Evolutionary conservation across 2,888 invertebrate genomes (phyloP), one percentile per base, ranked within the genome.

Genomic region (Agrochola lota): DNA sequence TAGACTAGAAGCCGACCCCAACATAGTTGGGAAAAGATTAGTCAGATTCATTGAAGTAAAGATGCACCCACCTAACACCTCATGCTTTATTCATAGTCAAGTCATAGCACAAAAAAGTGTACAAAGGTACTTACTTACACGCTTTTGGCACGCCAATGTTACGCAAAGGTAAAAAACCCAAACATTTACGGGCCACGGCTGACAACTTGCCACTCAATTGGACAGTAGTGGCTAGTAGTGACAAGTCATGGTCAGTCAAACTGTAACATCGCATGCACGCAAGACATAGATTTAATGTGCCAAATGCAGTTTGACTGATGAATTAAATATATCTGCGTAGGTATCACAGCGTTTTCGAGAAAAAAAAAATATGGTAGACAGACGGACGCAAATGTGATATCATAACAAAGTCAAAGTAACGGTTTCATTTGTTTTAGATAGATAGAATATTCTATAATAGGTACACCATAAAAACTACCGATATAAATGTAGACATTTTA

Each of bases 121-220:
- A 63, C n/a, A 86, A 57, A 49, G 20, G 60, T 30, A 74, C 20
- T 57, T 30, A 74, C 20, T 57, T 64, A 71, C n/a, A 67, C 67
- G 20, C 15, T 74, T 80, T 78, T 77, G 73, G 55, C 75, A 46
- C 59, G 78, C 59, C 26, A 80, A 77, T 74, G 67, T 88, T 88
- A 86, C 90, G 87, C 85, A 88, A 88, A 74, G 15, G n/a, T 11
- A 79, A 88, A 88, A 88, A 88, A 78, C 72, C 75, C 74, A 86
- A 84, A 84, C 80, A 88, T 89, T 89, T 81, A 80, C 82, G 88
- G 69, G 70, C 23, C 52, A 52, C 23, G 52, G 52, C 71, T 74
- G 78, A 62, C 72, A 23, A 63, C 52, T 70, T 30, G 15, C 26
- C 57, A 72, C 17, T 74, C 20, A 59, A 81, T 4, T 81, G 52